phyloP scores from a whole-genome alignment of 2,888 invertebrate genomes.

The Anthoptus insignis region DNA sequence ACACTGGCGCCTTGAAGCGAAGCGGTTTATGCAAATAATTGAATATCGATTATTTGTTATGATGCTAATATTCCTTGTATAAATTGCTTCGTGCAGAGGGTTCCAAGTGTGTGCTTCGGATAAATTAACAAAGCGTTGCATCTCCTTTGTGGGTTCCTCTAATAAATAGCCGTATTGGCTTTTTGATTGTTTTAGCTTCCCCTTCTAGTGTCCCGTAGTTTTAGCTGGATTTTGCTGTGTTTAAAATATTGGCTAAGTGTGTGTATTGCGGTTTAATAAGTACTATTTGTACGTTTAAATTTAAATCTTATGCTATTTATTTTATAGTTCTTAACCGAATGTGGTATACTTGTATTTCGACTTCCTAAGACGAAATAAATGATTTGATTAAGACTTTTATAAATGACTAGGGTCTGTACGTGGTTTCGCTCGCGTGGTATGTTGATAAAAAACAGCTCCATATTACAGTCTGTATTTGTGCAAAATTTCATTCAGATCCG shows the following conservation, averaged over 20 bases:
- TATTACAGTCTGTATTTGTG: too few relatives aligned
- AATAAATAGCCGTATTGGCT: constrained; percentile 64
- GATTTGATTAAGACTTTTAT: too few relatives aligned
- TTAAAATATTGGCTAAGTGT: background rate
- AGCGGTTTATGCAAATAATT: constrained; percentile 37
- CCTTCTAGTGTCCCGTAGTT: constrained; percentile 46
- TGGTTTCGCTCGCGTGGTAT: too few relatives aligned
- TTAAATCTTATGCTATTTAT: too few relatives aligned
- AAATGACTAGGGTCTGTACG: too few relatives aligned
- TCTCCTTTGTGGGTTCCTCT: constrained; percentile 54
- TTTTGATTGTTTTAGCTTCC: constrained; percentile 67
- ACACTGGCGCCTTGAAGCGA: constrained; percentile 3
- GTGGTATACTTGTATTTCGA: too few relatives aligned
- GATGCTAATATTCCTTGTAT: constrained; percentile 38
- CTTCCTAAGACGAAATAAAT: too few relatives aligned
- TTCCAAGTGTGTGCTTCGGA: constrained; percentile 50
- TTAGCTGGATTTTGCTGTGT: background rate
- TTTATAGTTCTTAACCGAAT: too few relatives aligned
- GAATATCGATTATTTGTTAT: constrained; percentile 40
- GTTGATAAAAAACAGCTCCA: too few relatives aligned
- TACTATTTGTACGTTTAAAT: too few relatives aligned
- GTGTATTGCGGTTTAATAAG: background rate
- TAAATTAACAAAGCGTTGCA: constrained; percentile 63
- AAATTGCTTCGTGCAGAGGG: constrained; percentile 35
- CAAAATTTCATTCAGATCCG: too few relatives aligned